Percentiles rank a stretch among this genome's conserved stretches.
Conservation (phyloP, 2,888 invertebrate species). For the Polietes domitor region DNA sequence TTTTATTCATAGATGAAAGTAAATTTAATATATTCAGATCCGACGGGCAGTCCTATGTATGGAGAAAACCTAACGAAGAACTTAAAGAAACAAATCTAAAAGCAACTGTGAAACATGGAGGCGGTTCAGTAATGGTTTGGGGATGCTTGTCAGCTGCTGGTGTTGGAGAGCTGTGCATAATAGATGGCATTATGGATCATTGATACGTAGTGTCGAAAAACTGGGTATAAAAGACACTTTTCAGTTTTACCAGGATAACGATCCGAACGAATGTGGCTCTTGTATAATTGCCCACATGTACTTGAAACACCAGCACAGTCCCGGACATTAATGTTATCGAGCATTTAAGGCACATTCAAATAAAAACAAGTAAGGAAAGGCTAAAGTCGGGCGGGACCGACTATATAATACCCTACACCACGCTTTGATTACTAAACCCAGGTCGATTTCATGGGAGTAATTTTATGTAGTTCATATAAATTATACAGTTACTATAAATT, state of each 20-base stretch:
- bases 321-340: background rate
- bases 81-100: background rate
- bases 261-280: background rate
- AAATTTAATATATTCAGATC: too few relatives aligned
- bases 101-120: background rate
- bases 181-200: conserved; percentile 1
- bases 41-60: background rate
- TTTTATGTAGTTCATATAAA: too few relatives aligned
- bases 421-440: too few relatives aligned
- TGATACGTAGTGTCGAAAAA: background rate
- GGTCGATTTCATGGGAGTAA: too few relatives aligned
- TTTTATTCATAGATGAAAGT: background rate
- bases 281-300: too few relatives aligned
- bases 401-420: too few relatives aligned
- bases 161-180: background rate
- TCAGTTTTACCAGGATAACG: conserved; percentile 22
- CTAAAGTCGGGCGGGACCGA: too few relatives aligned
- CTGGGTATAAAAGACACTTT: conserved; percentile 22
- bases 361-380: too few relatives aligned
- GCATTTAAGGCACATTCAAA: too few relatives aligned
- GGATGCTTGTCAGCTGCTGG: background rate
- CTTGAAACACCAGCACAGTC: background rate
- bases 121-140: background rate
- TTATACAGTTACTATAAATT: too few relatives aligned
- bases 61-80: too few relatives aligned